phyloP scores from a whole-genome alignment of 2,113 vertebrate species.

The Paralichthys olivaceus region DNA sequence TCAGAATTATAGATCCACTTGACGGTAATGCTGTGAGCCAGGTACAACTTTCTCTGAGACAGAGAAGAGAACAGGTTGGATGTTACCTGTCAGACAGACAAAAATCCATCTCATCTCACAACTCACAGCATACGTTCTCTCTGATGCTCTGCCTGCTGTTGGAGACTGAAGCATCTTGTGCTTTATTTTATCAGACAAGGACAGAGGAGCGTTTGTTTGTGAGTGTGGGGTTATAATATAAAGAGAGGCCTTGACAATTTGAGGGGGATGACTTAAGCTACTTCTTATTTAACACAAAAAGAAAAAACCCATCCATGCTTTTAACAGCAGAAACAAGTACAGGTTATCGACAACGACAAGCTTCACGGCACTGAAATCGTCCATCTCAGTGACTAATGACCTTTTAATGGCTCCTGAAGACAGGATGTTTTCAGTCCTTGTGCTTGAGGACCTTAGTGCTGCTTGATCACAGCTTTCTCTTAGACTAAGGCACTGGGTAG shows the following conservation, averaged over 20 bases:
- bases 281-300: not conserved
- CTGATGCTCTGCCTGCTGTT: constrained; percentile 24
- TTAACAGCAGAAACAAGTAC: too few relatives aligned
- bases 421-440: too few relatives aligned
- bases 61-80: constrained; percentile 62
- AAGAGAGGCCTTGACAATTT: constrained; percentile 24
- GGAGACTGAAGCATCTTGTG: not conserved
- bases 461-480: too few relatives aligned
- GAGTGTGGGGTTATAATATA: not conserved
- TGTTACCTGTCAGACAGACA: constrained; percentile 77
- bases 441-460: too few relatives aligned
- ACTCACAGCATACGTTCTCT: constrained; percentile 21
- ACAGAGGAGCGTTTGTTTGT: constrained; percentile 14
- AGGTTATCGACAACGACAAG: too few relatives aligned
- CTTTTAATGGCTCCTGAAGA: too few relatives aligned
- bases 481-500: too few relatives aligned
- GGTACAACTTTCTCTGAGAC: constrained; percentile 71
- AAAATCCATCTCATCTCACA: constrained; percentile 73
- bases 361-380: too few relatives aligned
- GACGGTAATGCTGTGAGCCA: constrained; percentile 77
- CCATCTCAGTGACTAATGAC: too few relatives aligned
- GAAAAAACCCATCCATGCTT: too few relatives aligned
- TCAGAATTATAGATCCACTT: constrained; percentile 57
- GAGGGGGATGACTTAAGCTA: not conserved
- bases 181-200: constrained; percentile 7